Percentiles rank a stretch among this genome's conserved stretches.
Evolutionary conservation across 2,113 vertebrate species (phyloP).

Genomic region (Proterorhinus semilunaris): DNA sequence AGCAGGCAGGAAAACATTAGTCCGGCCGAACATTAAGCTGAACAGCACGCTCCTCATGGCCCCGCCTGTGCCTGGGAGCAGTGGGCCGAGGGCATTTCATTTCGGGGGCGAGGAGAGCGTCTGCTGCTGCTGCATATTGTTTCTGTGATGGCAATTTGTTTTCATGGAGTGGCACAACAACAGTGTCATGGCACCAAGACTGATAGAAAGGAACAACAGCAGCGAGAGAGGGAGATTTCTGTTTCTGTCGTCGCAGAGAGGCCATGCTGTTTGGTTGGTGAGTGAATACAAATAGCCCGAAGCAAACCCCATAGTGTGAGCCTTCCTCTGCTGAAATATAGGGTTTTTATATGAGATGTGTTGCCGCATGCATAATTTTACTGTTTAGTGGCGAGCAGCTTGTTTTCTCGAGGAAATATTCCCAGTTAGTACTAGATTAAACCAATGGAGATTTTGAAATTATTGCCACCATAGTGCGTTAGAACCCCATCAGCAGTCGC

Average conservation of each 20-base stretch:
- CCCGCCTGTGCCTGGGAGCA: conserved; percentile 41
- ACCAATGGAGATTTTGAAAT: no score
- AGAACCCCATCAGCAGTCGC: no score
- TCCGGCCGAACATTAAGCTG: conserved; percentile 58
- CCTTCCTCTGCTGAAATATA: conserved; percentile 4
- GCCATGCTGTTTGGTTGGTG: conserved; percentile 17
- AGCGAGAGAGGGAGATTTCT: conserved; percentile 53
- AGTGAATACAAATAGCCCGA: conserved; percentile 55
- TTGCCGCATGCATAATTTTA: conserved; percentile 19
- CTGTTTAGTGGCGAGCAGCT: conserved; percentile 5
- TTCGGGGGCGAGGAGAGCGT: conserved; percentile 41
- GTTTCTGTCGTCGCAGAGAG: conserved; percentile 62
- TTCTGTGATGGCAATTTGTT: conserved; percentile 71
- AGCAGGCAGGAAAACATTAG: conserved; percentile 60
- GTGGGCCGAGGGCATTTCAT: conserved; percentile 49
- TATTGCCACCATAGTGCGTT: no score
- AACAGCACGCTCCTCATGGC: conserved; percentile 56
- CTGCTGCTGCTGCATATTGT: conserved; percentile 51
- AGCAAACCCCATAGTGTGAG: conserved; percentile 21
- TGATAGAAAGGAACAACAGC: conserved; percentile 66
- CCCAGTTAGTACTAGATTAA: no score
- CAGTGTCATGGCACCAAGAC: conserved; percentile 50
- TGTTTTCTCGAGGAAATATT: no score
- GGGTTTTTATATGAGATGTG: no score
- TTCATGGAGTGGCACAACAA: conserved; percentile 44